Conservation (phyloP, 2,888 invertebrate species). For the Lapara coniferarum region DNA sequence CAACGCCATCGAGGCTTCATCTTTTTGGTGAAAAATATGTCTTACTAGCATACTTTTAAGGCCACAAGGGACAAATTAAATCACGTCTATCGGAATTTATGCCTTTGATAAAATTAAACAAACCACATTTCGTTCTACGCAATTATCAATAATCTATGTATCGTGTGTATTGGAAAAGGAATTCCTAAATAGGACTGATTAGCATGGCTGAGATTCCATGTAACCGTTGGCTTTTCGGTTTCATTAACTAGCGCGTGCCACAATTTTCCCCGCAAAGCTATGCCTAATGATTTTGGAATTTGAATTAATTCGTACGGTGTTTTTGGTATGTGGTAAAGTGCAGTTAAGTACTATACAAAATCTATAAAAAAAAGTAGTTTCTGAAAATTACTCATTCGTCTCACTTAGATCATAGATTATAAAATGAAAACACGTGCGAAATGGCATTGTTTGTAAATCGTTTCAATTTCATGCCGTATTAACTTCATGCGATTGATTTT, state of each 20-base stretch:
- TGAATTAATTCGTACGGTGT: background rate
- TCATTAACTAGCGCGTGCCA: background rate
- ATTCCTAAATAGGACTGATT: conserved; percentile 14
- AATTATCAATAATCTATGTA: conserved; percentile 9
- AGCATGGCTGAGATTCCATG: conserved; percentile 1
- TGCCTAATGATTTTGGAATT: background rate
- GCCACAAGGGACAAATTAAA: no score
- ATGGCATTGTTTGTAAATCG: background rate
- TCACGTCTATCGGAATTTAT: background rate
- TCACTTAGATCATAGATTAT: background rate
- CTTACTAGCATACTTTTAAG: no score
- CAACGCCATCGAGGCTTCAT: no score
- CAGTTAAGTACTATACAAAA: no score
- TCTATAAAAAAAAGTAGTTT: background rate
- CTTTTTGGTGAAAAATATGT: no score
- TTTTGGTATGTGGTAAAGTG: no score
- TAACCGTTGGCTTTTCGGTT: conserved; percentile 10
- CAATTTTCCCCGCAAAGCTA: background rate
- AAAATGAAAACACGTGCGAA: conserved; percentile 17
- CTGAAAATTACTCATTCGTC: background rate
- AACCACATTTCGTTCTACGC: background rate
- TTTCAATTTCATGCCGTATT: conserved; percentile 66
- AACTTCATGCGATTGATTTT: conserved; percentile 34
- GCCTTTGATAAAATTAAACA: background rate
- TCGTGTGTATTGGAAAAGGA: conserved; percentile 1